phyloP scores from a whole-genome alignment of 2,797 vertebrate species.

The Eulemur rubriventer region DNA sequence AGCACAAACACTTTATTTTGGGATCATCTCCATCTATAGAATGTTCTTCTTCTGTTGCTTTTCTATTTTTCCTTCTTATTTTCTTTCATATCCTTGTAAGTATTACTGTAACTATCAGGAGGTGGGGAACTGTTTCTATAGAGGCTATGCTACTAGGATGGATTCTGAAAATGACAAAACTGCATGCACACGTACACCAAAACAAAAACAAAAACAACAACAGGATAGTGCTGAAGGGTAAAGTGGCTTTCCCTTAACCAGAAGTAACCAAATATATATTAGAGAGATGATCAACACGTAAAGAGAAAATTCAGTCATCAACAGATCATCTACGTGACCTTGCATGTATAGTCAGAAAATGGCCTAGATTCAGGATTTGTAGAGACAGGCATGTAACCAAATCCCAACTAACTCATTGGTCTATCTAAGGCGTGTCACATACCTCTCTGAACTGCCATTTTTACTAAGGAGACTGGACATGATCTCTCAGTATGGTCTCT shows the following conservation, averaged over 20 bases:
- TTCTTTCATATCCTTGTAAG: background rate
- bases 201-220: background rate
- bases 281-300: background rate
- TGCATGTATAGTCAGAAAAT: background rate
- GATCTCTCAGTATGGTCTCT: background rate
- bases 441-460: background rate
- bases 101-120: background rate
- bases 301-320: background rate
- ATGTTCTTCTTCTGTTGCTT: background rate
- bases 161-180: background rate
- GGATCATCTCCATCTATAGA: background rate
- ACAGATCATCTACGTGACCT: background rate
- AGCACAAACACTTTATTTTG: background rate
- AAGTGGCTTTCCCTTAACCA: background rate
- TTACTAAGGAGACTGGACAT: background rate
- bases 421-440: background rate
- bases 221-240: background rate
- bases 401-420: background rate
- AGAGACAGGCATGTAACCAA: background rate
- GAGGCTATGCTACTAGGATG: background rate
- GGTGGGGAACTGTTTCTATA: background rate
- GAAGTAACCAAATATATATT: background rate
- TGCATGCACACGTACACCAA: rapidly evolving
- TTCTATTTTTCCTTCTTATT: background rate
- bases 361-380: background rate